Evolutionary conservation across 2,113 vertebrate species (phyloP), one percentile per base, ranked within the genome.

Genomic region (Tachysurus fulvidraco): DNA sequence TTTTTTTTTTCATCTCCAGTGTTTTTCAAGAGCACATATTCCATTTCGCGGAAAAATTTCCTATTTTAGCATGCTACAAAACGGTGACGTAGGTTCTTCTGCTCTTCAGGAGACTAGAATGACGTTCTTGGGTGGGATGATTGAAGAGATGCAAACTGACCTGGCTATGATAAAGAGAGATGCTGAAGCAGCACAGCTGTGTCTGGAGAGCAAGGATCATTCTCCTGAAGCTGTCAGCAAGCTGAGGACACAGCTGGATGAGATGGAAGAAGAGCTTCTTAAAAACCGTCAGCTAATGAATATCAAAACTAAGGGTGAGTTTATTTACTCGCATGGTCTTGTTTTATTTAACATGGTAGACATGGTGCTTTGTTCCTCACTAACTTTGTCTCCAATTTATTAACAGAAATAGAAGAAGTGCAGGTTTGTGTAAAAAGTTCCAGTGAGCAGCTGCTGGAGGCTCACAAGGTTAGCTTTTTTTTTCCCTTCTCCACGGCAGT

Each of bases 121-220:
- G n/a, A 86, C 2, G 8, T n/a, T 82, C 80, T 41, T 97, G 90
- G 94, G 95, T 82, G 93, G 89, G 76, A 83, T 97, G 92, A 94
- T 97, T 89, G 93, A 91, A 59, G 94, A 94, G 6, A 91, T 98
- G 90, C 94, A 95, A 84, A 90, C 92, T 86, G 97, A 98, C 90
- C 91, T 98, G 83, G 87, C 88, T 89, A 95, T 94, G 91, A 97
- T 98, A 91, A 96, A 95, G 92, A 94, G 93, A 87, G 96, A 97
- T 28, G 95, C 96, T 60, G 93, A 96, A 93, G 95, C 77, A 57
- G 94, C 94, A 41, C 95, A 95, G 2, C 90, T 59, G 16, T 95
- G 91, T 28, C 93, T 98, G 89, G 74, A 89, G 28, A 92, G 92
- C 60, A 90, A 93, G 69, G 91, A 94, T 84, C 94, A 95, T 65